phyloP scores from a whole-genome alignment of 2,797 vertebrate species.

The Enoplosus armatus region DNA sequence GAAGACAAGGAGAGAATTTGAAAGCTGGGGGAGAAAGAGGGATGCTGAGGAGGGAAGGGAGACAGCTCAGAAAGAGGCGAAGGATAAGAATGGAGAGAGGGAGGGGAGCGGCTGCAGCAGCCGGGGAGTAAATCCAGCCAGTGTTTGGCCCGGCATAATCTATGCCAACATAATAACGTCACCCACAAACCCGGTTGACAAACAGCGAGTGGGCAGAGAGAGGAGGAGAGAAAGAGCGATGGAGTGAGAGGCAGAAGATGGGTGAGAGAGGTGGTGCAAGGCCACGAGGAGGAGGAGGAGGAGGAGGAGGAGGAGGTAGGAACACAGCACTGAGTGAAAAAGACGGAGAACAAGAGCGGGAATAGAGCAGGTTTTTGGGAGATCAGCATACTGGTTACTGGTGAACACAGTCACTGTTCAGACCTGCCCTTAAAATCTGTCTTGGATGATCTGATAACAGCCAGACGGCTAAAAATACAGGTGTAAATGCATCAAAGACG shows the following conservation, averaged over 20 bases:
- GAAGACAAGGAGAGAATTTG: background rate
- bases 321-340: background rate
- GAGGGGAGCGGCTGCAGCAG: constrained; percentile 11
- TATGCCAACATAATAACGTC: constrained; percentile 53
- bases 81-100: constrained; percentile 7
- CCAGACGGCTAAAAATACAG: constrained; percentile 15
- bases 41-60: constrained; percentile 7
- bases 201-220: constrained; percentile 26
- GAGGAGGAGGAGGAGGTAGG: constrained; percentile 8
- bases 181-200: constrained; percentile 21
- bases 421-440: background rate
- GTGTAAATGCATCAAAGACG: constrained; percentile 16
- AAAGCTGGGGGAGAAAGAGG: background rate
- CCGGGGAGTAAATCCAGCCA: constrained; percentile 51
- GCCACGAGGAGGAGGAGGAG: constrained; percentile 25
- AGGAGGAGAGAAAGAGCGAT: constrained; percentile 15
- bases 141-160: constrained; percentile 43
- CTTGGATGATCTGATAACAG: constrained; percentile 1
- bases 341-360: background rate
- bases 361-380: background rate
- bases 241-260: constrained; percentile 16
- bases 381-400: background rate
- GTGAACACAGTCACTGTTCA: background rate
- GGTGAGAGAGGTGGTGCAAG: constrained; percentile 37
- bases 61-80: background rate